phyloP scores from a whole-genome alignment of 2,888 invertebrate species.

The Sturmia bella region DNA sequence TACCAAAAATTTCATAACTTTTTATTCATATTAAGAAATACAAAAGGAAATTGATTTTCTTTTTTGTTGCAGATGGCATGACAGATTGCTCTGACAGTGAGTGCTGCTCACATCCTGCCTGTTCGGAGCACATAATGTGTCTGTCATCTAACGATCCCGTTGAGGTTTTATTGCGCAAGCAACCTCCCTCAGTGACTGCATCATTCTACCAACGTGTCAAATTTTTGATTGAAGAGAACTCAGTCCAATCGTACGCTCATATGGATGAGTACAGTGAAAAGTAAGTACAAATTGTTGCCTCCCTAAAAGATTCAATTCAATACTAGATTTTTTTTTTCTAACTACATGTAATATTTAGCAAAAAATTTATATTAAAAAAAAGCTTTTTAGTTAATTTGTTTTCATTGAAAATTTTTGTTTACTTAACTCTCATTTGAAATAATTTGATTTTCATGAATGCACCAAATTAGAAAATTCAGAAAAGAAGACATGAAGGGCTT shows the following conservation, averaged over 20 bases:
- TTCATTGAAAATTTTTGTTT: constrained; percentile 6
- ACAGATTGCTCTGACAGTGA: constrained; percentile 99
- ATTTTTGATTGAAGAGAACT: constrained; percentile 99
- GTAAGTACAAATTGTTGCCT: constrained; percentile 86
- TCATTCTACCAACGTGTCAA: constrained; percentile 98
- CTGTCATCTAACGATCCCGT: constrained; percentile 97
- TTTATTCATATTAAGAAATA: no score
- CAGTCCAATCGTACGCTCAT: constrained; percentile 98
- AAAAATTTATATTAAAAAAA: constrained; percentile 50
- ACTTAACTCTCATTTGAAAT: constrained; percentile 31
- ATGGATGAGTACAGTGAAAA: constrained; percentile 99
- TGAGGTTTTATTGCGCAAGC: constrained; percentile 96
- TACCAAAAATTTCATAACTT: no score
- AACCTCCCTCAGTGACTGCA: constrained; percentile 97
- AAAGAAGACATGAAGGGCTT: constrained; percentile 37
- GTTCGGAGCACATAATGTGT: constrained; percentile 96
- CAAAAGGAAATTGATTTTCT: neutral
- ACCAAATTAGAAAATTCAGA: constrained; percentile 66
- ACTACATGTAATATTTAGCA: constrained; percentile 28
- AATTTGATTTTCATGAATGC: constrained; percentile 71
- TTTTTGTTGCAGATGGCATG: constrained; percentile 91
- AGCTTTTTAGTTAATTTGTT: constrained; percentile 60
- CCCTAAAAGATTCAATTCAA: constrained; percentile 4
- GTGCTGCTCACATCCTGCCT: constrained; percentile 95
- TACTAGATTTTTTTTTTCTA: neutral